Conservation (phyloP, 2,888 invertebrate genomes). For the Leucophenga montana region DNA sequence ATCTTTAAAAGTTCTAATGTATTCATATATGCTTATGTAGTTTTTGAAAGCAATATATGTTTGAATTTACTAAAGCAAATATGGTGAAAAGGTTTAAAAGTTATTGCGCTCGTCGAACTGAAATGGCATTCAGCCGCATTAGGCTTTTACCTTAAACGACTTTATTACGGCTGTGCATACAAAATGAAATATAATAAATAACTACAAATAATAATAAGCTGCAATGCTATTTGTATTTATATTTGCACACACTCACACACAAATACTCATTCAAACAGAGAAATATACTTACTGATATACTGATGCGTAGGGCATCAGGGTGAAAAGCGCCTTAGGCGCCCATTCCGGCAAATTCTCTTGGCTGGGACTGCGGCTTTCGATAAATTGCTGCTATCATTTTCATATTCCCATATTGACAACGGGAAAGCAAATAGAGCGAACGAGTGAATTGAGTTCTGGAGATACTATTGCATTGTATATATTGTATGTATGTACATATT, state of each 20-base stretch:
- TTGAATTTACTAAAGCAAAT: conserved; percentile 11
- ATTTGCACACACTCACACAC: conserved; percentile 22
- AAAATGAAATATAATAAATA: conserved; percentile 6
- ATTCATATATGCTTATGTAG: background rate
- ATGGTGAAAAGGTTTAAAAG: conserved; percentile 11
- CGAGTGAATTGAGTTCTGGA: background rate
- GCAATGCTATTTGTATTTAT: background rate
- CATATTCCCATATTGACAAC: conserved; percentile 60
- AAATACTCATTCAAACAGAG: conserved; percentile 29
- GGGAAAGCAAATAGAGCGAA: conserved; percentile 36
- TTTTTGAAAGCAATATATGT: background rate
- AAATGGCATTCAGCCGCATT: conserved; percentile 6
- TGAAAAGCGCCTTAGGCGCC: conserved; percentile 4
- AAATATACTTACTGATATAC: no score
- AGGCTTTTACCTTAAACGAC: conserved; percentile 15
- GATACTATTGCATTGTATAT: background rate
- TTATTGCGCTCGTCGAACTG: background rate
- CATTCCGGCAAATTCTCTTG: no score
- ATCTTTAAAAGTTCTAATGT: no score
- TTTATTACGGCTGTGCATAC: background rate
- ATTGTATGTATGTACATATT: conserved; percentile 51
- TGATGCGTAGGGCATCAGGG: conserved; percentile 16
- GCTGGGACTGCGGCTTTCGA: conserved; percentile 48
- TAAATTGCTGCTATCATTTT: conserved; percentile 65
- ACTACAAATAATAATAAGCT: conserved; percentile 12